Conservation (phyloP, 2,113 vertebrate genomes). For the Grus americana region DNA sequence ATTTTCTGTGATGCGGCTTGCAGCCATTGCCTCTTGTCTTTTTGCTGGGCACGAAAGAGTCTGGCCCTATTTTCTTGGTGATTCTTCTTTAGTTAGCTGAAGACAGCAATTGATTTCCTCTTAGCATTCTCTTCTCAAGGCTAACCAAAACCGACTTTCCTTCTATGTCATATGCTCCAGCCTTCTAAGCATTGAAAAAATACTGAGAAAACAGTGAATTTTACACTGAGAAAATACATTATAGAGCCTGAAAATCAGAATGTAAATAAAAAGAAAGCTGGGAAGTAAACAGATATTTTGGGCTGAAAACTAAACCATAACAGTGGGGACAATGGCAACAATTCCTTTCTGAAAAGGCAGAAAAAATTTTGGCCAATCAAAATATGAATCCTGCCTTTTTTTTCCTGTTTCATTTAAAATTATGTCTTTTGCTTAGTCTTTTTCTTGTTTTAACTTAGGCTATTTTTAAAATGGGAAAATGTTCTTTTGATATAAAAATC, state of each 20-base stretch:
- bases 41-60: not conserved
- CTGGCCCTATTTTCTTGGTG: not conserved
- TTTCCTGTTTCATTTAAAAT: not conserved
- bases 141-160: not conserved
- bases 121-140: not conserved
- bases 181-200: not conserved
- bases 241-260: not conserved
- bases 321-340: not conserved
- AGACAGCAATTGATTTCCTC: not conserved
- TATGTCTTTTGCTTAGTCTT: not conserved
- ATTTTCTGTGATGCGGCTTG: not conserved
- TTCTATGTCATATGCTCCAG: not conserved
- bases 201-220: not conserved
- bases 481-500: not conserved
- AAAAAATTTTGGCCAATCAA: not conserved
- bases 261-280: not conserved
- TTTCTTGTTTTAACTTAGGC: not conserved
- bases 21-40: not conserved
- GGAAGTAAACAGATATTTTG: not conserved
- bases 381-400: not conserved
- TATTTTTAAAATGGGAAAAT: not conserved
- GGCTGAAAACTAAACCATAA: not conserved
- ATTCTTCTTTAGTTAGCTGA: not conserved
- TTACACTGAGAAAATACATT: not conserved
- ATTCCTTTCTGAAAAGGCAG: not conserved